Conservation (phyloP, 1,140 invertebrate genomes). For the Drosophila pallidifrons region DNA sequence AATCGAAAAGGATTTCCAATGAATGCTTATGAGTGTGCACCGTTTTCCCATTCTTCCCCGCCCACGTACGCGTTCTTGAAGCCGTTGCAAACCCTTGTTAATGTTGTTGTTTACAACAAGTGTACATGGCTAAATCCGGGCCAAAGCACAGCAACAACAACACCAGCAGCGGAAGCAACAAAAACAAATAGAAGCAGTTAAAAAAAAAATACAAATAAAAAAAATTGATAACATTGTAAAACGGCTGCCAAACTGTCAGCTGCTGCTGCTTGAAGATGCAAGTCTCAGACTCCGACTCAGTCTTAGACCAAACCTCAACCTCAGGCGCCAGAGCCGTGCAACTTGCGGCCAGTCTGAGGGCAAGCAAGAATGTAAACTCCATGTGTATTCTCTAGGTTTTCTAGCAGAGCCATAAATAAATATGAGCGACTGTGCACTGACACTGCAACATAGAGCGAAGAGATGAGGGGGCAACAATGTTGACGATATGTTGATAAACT, state of each 20-base stretch:
- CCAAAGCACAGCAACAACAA: conserved; percentile 49
- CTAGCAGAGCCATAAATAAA: conserved; percentile 76
- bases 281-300: conserved; percentile 9
- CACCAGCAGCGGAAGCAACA: conserved; percentile 3
- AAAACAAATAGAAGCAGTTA: not conserved
- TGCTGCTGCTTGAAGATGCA: conserved; percentile 40
- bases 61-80: not conserved
- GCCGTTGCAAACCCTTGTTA: conserved; percentile 69
- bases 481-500: conserved; percentile 83
- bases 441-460: conserved; percentile 30
- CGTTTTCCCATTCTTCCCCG: not conserved
- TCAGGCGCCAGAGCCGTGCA: conserved; percentile 30
- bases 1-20: conserved; percentile 83
- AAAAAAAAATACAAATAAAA: conserved; percentile 2
- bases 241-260: conserved; percentile 65
- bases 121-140: conserved; percentile 75
- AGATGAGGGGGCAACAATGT: conserved; percentile 49
- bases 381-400: conserved; percentile 38
- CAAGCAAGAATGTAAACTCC: conserved; percentile 26
- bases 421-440: conserved; percentile 68
- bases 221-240: conserved; percentile 65
- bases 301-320: conserved; percentile 29
- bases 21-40: conserved; percentile 77
- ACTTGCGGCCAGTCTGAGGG: conserved; percentile 61
- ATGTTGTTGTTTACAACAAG: conserved; percentile 81